Evolutionary conservation across 2,888 invertebrate species (phyloP).

Genomic region (Plagodis pulveraria): DNA sequence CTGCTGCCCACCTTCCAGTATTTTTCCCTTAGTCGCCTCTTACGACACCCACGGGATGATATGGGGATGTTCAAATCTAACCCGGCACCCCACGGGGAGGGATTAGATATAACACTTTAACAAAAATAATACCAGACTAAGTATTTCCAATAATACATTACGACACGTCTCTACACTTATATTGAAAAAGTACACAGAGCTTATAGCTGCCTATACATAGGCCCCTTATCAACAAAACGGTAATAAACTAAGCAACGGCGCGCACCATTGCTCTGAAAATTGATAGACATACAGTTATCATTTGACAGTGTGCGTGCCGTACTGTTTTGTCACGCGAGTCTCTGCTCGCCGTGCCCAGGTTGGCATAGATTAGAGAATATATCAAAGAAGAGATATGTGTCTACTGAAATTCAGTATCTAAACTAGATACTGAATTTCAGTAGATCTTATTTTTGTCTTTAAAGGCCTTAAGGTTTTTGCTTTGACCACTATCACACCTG

Average conservation of each 20-base stretch:
- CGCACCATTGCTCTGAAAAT: constrained; percentile 76
- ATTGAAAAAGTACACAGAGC: too few relatives aligned
- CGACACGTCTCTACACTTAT: too few relatives aligned
- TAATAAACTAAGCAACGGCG: constrained; percentile 57
- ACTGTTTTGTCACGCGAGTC: constrained; percentile 73
- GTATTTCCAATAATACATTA: too few relatives aligned
- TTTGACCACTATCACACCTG: too few relatives aligned
- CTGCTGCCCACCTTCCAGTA: too few relatives aligned
- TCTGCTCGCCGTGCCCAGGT: constrained; percentile 63
- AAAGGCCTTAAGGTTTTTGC: not conserved
- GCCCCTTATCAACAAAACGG: constrained; percentile 21
- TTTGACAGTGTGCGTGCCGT: constrained; percentile 82
- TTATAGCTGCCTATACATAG: constrained; percentile 1
- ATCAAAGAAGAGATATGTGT: not conserved
- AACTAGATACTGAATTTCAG: too few relatives aligned
- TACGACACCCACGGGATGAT: too few relatives aligned
- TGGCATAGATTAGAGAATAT: constrained; percentile 55
- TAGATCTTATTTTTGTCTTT: not conserved
- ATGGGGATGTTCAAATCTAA: too few relatives aligned
- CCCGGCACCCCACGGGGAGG: too few relatives aligned
- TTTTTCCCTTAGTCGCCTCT: too few relatives aligned
- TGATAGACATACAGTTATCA: constrained; percentile 83
- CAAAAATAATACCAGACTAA: too few relatives aligned
- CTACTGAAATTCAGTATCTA: not conserved
- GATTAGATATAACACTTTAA: too few relatives aligned